These are phyloP conservation scores for Embiotoca jacksoni DNA, from an alignment of 2,113 vertebrate species.

Conservation along the genomic window DNA sequence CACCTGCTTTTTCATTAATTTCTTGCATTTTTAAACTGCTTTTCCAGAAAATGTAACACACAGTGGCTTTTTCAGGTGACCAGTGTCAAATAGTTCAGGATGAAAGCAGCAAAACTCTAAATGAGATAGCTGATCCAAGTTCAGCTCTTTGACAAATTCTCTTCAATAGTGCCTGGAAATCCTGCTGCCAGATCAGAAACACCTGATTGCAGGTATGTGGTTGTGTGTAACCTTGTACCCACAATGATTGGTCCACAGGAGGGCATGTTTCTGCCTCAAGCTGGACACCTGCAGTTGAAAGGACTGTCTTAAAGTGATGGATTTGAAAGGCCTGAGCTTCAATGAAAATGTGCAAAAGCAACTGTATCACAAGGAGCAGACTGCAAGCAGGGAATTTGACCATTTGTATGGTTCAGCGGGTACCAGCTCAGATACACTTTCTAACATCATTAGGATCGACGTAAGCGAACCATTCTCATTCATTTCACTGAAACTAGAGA, in stretches of 20 bases:
- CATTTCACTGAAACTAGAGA: background rate
- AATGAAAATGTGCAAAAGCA: slow-evolving; percentile 34
- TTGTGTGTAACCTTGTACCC: slow-evolving; percentile 54
- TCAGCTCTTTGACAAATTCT: background rate
- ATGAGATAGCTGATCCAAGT: slow-evolving; percentile 15
- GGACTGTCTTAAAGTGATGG: slow-evolving; percentile 56
- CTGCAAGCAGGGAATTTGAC: slow-evolving; percentile 1
- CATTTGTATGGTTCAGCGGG: slow-evolving; percentile 2
- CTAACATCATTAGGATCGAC: background rate
- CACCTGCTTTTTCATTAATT: background rate
- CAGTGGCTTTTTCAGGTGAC: background rate
- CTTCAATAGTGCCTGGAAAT: slow-evolving; percentile 9
- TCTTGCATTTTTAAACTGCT: background rate
- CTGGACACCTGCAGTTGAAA: slow-evolving; percentile 62
- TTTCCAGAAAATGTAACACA: background rate
- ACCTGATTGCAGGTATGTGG: slow-evolving; percentile 40
- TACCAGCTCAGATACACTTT: background rate
- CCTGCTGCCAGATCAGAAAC: slow-evolving; percentile 40
- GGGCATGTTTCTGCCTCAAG: slow-evolving; percentile 68
- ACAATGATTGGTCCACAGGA: slow-evolving; percentile 50
- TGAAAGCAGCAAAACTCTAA: slow-evolving; percentile 8
- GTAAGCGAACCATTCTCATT: background rate
- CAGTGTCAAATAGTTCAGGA: background rate
- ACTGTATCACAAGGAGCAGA: slow-evolving; percentile 24
- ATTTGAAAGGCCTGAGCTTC: slow-evolving; percentile 47